Evolutionary conservation across 2,113 vertebrate genomes (phyloP), one percentile per base, ranked within the genome.

Genomic region (Ailurus styani): DNA sequence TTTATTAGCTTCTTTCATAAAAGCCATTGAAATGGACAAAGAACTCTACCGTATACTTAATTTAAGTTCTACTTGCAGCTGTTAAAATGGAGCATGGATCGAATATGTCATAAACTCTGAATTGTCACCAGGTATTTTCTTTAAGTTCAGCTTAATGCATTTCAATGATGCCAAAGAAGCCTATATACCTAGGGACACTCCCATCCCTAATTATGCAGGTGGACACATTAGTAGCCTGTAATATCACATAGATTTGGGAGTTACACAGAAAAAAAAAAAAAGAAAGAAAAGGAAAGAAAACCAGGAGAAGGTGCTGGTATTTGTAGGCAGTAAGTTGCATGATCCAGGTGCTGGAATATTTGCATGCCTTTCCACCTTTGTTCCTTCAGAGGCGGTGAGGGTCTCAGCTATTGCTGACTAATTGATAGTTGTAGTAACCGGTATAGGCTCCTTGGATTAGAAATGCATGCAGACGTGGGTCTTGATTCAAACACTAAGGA

Each of bases 401-500:
- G 98, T 96, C 97, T 95, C 54, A 96, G 98, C 98, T 98, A 97
- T 97, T 98, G 98, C 98, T 98, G 98, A 98, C 98, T 98, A 98
- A 99, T 97, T 98, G 98, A 98, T 98, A 98, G 98, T 99, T 98
- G 98, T 98, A 96, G 98, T 98, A 98, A 97, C 97, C 54, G 98
- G 98, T 98, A 96, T 98, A 98, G 98, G 98, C 98, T 98, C 95
- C 98, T 98, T 95, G 78, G 95, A 97, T 98, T 98, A 98, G 98
- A 98, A 98, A 98, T 98, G 98, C 98, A 98, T 97, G 98, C 98
- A 98, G 98, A 98, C 95, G 88, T 98, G 97, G 96, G 97, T 98
- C 98, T 98, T 85, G 96, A 98, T 98, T 97, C 98, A 96, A 98
- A 98, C 98, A 98, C 97, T 97, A 97, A 98, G 98, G 96, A 98